Base-by-base conservation (phyloP, 2,888 invertebrate genomes). In the Drosophila paranaensis region DNA sequence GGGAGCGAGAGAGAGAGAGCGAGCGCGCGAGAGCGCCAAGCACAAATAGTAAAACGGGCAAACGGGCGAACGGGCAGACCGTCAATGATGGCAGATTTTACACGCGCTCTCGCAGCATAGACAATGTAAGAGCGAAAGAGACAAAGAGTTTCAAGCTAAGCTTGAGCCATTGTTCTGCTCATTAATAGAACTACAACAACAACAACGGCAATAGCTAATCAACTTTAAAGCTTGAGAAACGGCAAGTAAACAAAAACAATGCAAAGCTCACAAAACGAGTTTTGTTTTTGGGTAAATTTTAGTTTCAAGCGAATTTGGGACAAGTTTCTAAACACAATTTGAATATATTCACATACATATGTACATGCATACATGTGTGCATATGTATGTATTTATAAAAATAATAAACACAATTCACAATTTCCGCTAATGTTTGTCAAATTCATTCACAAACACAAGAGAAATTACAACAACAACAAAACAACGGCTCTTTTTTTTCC, bases 211-310 rank as follows among this genome's bases (percentile, higher is more conserved):
- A 33, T 16, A 39, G 42, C 27, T 56, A 56, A 33, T 56, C 56
- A 62, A 55, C 40, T 46, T 51, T 43, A 75, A 60, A 61, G 80
- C 76, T 74, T 54, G 40, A 65, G 51, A 63, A 56, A 66, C 56
- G 51, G 30, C 45, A 57, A 16, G 46, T 51, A 61, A 39, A 33
- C 40, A 53, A 60, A 42, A 69, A 56, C 75, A 60, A 65, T 40
- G 55, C 37, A 64, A 70, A 76, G 81, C 78, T 77, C 54, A 72
- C 11, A 51, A 76, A 71, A 77, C 81, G 3, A 62, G 81, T 77
- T 77, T 70, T 54, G 35, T 16, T 25, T 20, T 25, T 57, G 46
- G 25, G 35, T 57, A 48, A 71, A 76, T 48, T 58, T 48, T 39
- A 14, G 27, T 48, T 58, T 39, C 9, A 39, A 48, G 46, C 48